phyloP scores from a whole-genome alignment of 2,888 invertebrate species.

The Acrocyrtus sp. region DNA sequence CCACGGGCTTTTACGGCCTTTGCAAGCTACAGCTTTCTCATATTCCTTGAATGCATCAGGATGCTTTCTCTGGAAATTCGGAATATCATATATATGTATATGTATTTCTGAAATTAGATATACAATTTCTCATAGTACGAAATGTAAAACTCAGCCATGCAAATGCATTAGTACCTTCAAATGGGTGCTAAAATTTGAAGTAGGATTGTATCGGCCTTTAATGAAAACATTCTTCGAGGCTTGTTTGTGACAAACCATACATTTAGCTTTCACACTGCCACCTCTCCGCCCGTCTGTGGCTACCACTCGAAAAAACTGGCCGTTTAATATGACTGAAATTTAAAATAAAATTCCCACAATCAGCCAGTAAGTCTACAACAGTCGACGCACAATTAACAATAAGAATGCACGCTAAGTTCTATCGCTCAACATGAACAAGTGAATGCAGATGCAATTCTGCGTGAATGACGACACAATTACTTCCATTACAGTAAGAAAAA shows the following conservation, averaged over 20 bases:
- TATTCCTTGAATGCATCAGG: conserved; percentile 21
- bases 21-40: neutral
- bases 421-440: no score
- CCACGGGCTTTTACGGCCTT: conserved; percentile 1
- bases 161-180: conserved; percentile 27
- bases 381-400: no score
- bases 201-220: conserved; percentile 20
- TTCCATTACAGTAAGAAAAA: no score
- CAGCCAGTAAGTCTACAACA: no score
- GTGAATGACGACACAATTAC: no score
- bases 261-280: conserved; percentile 28
- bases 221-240: conserved; percentile 18
- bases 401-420: no score
- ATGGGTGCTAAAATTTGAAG: conserved; percentile 40
- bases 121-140: neutral
- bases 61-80: conserved; percentile 30
- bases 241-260: conserved; percentile 17
- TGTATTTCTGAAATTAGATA: neutral
- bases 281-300: neutral
- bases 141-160: no score
- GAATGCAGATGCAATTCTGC: no score
- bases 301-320: conserved; percentile 26
- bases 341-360: no score
- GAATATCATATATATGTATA: neutral
- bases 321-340: conserved; percentile 31